Base-by-base conservation (phyloP, 1,140 invertebrate genomes). In the Chironomus striatipennis region DNA sequence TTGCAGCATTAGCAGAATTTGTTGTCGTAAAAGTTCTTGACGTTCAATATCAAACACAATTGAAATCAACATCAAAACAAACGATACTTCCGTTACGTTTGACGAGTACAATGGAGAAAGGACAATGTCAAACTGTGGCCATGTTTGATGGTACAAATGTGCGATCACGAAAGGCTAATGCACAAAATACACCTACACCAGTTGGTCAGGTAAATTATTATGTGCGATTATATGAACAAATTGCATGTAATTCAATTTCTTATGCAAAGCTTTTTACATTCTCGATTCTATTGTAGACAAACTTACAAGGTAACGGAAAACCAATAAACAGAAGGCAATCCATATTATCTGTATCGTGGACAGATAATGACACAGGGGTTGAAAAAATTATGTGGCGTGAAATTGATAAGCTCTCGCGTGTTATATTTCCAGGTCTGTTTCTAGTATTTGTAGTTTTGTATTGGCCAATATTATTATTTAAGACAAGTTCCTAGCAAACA, bases 21-120 rank as follows among this genome's bases (percentile, higher is more conserved):
- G 92, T 93, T 0, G 89, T 94, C 18, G 91, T 94, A 8, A 92
- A 92, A 82, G 90, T 92, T 1, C 79, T 93, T 73, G 90, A 92
- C 77, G 87, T 90, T 43, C 87, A 88, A 76, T 90, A 90, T 77
- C 87, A 88, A 76, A 89, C 90, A 77, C 88, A 91, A 79, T 81
- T 86, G 76, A 88, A 88, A 75, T 81, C 83, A 75, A 81, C 84
- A 82, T 85, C 83, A 42, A 85, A 84, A 80, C 47, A 10, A 21
- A 20, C 77, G 9, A 80, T 79, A 42, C 78, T 77, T 65, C 65
- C 65, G 1, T 7, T 70, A 7, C 65, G 65, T 70, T 20, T 70
- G 17, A 21, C 65, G 64, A 87, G 86, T 73, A 81, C 85, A 73
- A 87, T 87, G 76, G 88, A 89, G 75, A 88, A 88, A 78, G 86